A percentile compares a stretch with the other conserved stretches of the same genome.
These are phyloP conservation scores for Falcaria lacertinaria DNA, from an alignment of 2,888 invertebrate species.

Conservation along the genomic window DNA sequence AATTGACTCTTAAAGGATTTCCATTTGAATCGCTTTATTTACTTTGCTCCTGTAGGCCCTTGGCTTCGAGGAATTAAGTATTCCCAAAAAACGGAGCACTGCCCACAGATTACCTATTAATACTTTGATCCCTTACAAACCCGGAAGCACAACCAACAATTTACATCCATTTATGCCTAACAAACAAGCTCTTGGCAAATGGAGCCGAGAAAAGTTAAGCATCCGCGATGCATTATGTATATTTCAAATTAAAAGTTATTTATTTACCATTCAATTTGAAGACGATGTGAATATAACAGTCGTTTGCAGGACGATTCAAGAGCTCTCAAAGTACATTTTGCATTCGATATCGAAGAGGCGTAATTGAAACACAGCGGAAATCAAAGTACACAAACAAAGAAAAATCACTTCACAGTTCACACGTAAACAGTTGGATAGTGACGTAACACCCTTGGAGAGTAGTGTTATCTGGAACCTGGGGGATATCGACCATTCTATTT, in stretches of 20 bases:
- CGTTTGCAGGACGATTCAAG: neutral
- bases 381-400: neutral
- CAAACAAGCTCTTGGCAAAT: neutral
- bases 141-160: neutral
- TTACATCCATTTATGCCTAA: neutral
- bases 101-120: neutral
- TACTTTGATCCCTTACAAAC: neutral
- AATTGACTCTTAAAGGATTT: neutral
- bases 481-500: constrained; percentile 45
- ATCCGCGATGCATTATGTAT: neutral
- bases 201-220: neutral
- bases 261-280: neutral
- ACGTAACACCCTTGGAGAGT: constrained; percentile 31
- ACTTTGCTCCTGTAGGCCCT: neutral
- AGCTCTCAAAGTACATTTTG: neutral
- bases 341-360: neutral
- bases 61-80: neutral
- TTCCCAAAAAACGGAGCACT: neutral
- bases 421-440: constrained; percentile 9
- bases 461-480: constrained; percentile 24
- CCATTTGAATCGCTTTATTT: neutral
- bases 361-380: neutral
- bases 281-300: neutral
- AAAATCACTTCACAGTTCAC: neutral
- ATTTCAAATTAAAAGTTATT: neutral